Conservation (phyloP, 2,113 vertebrate species). For the Siphamia tubifer region DNA sequence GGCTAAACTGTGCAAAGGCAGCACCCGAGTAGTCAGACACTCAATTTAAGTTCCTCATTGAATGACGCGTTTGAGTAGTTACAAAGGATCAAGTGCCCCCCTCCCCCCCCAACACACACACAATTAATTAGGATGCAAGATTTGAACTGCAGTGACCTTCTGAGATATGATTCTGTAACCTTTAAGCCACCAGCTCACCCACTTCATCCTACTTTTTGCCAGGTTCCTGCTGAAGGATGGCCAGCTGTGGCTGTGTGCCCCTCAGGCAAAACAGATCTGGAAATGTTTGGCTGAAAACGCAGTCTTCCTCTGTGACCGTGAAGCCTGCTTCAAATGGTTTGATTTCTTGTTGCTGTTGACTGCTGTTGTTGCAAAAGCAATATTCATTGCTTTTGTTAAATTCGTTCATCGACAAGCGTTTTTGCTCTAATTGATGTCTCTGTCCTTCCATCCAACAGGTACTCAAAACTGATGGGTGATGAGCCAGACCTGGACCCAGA, state of each 20-base stretch:
- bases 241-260: constrained; percentile 97
- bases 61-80: not conserved
- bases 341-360: not conserved
- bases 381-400: not conserved
- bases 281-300: constrained; percentile 99
- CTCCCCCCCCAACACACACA: not conserved
- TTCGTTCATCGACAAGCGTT: not conserved
- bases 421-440: not conserved
- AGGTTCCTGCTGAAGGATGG: constrained; percentile 99
- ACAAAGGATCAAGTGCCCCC: not conserved
- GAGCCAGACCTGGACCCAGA: constrained; percentile 98
- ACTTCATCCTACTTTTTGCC: constrained; percentile 22
- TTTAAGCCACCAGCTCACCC: not conserved
- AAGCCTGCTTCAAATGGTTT: constrained; percentile 98
- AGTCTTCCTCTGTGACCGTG: constrained; percentile 97
- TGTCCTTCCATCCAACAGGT: constrained; percentile 48
- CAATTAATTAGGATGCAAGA: not conserved
- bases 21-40: not conserved
- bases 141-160: not conserved
- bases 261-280: constrained; percentile 99
- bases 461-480: constrained; percentile 99
- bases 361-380: no score
- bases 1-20: no score
- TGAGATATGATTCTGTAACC: not conserved
- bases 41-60: not conserved